These are phyloP conservation scores for Anoura caudifer DNA, from an alignment of 2,113 vertebrate genomes.

Conservation along the genomic window DNA sequence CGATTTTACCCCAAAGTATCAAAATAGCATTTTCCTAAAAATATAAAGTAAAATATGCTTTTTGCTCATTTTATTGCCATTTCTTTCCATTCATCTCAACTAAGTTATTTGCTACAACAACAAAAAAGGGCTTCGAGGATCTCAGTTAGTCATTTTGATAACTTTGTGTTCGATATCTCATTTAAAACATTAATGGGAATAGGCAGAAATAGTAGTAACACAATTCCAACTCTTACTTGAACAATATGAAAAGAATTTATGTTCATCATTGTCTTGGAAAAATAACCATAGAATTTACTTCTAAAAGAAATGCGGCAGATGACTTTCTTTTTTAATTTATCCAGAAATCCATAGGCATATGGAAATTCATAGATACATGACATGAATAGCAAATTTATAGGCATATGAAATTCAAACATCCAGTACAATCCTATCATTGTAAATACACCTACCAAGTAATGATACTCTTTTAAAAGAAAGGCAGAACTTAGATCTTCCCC, in stretches of 20 bases:
- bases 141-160: neutral
- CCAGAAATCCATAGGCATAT: neutral
- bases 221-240: neutral
- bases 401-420: neutral
- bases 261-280: neutral
- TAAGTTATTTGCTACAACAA: neutral
- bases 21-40: constrained; percentile 12
- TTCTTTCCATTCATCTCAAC: constrained; percentile 2
- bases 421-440: neutral
- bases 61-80: neutral
- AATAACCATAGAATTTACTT: neutral
- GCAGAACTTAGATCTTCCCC: neutral
- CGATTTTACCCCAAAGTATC: neutral
- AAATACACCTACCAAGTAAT: neutral
- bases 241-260: neutral
- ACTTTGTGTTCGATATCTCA: neutral
- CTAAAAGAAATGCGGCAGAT: neutral
- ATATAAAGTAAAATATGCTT: neutral
- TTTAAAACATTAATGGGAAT: neutral
- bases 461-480: neutral
- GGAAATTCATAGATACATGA: neutral
- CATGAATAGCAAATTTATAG: neutral
- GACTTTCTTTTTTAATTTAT: neutral
- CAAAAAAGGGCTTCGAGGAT: neutral
- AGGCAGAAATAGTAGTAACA: neutral